A percentile compares a stretch with the other conserved stretches of the same genome.
These are phyloP conservation scores for Tribolium castaneum DNA, from an alignment of 1,140 invertebrate species.

Conservation along the genomic window DNA sequence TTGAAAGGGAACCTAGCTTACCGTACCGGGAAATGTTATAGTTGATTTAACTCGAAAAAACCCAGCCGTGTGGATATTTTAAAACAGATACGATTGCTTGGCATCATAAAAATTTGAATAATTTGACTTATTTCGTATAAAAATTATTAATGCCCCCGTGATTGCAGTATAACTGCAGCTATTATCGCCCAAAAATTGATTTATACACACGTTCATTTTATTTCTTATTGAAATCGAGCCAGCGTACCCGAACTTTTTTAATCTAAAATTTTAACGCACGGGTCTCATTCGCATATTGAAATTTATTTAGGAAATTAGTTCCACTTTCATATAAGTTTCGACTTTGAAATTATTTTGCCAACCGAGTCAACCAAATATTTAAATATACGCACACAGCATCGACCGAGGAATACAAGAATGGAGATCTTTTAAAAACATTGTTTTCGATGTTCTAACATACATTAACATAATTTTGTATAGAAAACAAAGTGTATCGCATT, in stretches of 20 bases:
- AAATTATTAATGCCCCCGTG: background rate
- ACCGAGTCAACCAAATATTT: too few species aligned
- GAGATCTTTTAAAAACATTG: background rate
- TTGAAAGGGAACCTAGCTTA: background rate
- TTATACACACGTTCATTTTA: background rate
- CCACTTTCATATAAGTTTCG: background rate
- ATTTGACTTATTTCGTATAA: conserved; percentile 11
- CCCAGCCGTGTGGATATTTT: conserved; percentile 13
- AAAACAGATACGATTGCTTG: conserved; percentile 11
- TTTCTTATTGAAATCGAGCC: conserved; percentile 20
- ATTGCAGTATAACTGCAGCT: background rate
- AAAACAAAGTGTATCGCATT: background rate
- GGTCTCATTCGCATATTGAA: background rate
- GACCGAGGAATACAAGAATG: background rate
- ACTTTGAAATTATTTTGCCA: too few species aligned
- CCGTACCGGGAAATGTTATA: background rate
- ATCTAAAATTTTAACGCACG: conserved; percentile 16
- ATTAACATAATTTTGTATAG: background rate
- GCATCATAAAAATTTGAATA: background rate
- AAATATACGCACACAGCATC: too few species aligned
- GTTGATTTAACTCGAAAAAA: conserved; percentile 24
- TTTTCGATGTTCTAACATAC: background rate
- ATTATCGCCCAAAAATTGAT: background rate
- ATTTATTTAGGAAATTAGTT: background rate
- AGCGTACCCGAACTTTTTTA: conserved; percentile 11